A percentile compares a stretch with the other conserved stretches of the same genome.
Conservation (phyloP, 2,113 vertebrate species). For the Prionailurus viverrinus region DNA sequence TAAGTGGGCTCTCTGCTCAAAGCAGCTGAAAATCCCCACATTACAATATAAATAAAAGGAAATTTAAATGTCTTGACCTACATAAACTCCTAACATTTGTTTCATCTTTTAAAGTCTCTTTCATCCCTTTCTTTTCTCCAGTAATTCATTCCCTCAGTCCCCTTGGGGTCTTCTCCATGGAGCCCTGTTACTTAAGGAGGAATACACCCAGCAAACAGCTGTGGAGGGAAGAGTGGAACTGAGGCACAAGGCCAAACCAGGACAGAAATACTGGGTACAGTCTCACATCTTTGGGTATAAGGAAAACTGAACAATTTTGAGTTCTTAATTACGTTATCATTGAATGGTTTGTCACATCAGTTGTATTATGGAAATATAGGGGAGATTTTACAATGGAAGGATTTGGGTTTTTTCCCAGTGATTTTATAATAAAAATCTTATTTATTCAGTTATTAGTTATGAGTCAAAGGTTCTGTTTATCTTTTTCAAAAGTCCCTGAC, state of each 20-base stretch:
- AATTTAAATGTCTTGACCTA: slow-evolving; percentile 27
- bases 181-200: not conserved
- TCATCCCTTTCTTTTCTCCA: slow-evolving; percentile 12
- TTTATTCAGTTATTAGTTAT: slow-evolving; percentile 30
- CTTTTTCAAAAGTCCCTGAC: slow-evolving; percentile 19
- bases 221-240: not conserved
- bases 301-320: not conserved
- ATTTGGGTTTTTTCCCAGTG: not conserved
- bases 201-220: not conserved
- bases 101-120: slow-evolving; percentile 61
- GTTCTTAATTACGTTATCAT: not conserved
- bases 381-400: not conserved
- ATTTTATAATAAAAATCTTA: slow-evolving; percentile 43
- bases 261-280: not conserved
- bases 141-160: not conserved
- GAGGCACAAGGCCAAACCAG: not conserved
- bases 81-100: slow-evolving; percentile 11
- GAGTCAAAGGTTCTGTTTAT: slow-evolving; percentile 7
- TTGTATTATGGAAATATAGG: not conserved
- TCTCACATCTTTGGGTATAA: not conserved
- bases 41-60: slow-evolving; percentile 1
- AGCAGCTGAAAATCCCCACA: not conserved
- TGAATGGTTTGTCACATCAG: not conserved
- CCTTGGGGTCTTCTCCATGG: not conserved
- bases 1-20: not conserved